phyloP scores from a whole-genome alignment of 1,140 invertebrate species.

The Holotrichia oblita region DNA sequence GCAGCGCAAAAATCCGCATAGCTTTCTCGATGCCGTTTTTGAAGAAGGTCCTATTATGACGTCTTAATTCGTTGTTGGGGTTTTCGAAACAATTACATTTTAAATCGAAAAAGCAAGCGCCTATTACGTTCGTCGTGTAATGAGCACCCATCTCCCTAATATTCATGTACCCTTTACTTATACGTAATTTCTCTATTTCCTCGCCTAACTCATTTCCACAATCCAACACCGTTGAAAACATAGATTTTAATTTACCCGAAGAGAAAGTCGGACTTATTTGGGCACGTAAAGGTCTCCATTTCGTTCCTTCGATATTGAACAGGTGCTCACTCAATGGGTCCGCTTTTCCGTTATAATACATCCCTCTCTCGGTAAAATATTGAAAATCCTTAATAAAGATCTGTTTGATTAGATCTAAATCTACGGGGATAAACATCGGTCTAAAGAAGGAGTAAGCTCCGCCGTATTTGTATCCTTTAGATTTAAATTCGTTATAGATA shows the following conservation, averaged over 20 bases:
- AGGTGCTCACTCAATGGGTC: slow-evolving; percentile 66
- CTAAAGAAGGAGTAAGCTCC: slow-evolving; percentile 64
- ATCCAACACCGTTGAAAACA: slow-evolving; percentile 60
- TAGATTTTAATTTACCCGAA: slow-evolving; percentile 63
- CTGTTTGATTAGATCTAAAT: slow-evolving; percentile 69
- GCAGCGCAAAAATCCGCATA: not conserved
- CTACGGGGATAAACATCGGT: slow-evolving; percentile 63
- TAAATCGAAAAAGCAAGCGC: slow-evolving; percentile 67
- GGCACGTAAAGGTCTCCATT: slow-evolving; percentile 63
- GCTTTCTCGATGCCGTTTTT: not conserved
- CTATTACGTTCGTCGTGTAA: slow-evolving; percentile 67
- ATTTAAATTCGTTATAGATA: slow-evolving; percentile 48
- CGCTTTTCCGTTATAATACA: slow-evolving; percentile 61
- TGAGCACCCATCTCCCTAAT: slow-evolving; percentile 58
- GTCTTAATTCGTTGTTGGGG: slow-evolving; percentile 64
- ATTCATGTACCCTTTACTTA: not conserved
- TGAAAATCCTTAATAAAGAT: slow-evolving; percentile 65
- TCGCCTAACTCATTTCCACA: not conserved
- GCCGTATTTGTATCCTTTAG: slow-evolving; percentile 50
- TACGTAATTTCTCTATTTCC: not conserved
- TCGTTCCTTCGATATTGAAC: slow-evolving; percentile 62
- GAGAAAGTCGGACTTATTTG: slow-evolving; percentile 66
- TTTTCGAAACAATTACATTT: slow-evolving; percentile 65
- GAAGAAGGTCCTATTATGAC: slow-evolving; percentile 59
- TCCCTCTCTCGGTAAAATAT: slow-evolving; percentile 64